These are phyloP conservation scores for Chamaea fasciata DNA, from an alignment of 2,113 vertebrate species.

Conservation along the genomic window DNA sequence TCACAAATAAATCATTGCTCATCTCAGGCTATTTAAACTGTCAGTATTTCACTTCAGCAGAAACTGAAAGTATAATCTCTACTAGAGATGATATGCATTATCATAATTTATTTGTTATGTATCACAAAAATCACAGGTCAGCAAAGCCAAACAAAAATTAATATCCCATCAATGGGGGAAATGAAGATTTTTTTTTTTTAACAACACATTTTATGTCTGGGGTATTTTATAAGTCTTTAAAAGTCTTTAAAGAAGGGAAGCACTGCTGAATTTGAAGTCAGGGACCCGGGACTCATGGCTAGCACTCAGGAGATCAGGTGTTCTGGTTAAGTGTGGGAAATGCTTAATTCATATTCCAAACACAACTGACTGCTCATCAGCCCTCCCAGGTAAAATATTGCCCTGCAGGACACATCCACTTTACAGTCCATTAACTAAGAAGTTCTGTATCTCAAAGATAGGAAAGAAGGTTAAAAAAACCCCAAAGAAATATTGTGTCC, in stretches of 20 bases:
- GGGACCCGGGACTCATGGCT: neutral
- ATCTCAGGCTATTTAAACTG: neutral
- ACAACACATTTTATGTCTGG: neutral
- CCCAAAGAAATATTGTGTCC: neutral
- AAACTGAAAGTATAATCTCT: neutral
- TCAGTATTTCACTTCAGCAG: neutral
- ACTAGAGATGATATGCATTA: neutral
- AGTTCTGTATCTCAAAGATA: neutral
- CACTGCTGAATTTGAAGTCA: neutral
- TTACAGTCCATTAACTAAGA: neutral
- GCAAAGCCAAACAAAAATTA: neutral
- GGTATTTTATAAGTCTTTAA: rapidly evolving
- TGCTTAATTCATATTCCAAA: neutral
- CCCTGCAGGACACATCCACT: neutral
- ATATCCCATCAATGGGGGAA: neutral
- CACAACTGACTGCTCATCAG: neutral
- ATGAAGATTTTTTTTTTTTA: neutral
- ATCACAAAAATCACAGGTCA: neutral
- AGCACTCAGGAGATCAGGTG: neutral
- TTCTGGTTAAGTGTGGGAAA: neutral
- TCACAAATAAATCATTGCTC: neutral
- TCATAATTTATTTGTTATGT: neutral
- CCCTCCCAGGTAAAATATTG: neutral
- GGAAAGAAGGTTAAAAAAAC: too few relatives aligned
- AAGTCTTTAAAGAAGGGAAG: neutral